Evolutionary conservation across 2,888 invertebrate species (phyloP), one percentile per base, ranked within the genome.

Genomic region (Hedya salicella): DNA sequence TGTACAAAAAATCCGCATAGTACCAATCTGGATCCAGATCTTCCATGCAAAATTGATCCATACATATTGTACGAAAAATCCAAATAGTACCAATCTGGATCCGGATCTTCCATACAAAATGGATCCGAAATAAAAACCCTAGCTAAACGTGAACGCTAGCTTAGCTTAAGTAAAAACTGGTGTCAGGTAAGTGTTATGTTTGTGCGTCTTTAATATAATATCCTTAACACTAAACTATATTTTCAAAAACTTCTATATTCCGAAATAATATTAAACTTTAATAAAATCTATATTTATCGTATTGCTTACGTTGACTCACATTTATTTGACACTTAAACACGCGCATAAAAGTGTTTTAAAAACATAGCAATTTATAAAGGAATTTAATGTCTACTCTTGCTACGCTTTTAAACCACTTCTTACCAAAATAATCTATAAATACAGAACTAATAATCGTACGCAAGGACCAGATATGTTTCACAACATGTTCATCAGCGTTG

Each of bases 291-390:
- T 19, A 3, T 25, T 32, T 57, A 32, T 13, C 44, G 68, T 87
- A 87, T 86, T 86, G 85, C 83, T 84, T 80, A 75, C 75, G 76
- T 79, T 82, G 80, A 83, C 81, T 85, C 82, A 85, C 82, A 81
- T 81, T 82, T 68, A 72, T 79, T 80, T 79, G 78, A 80, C 73
- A 80, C 75, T 65, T 61, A 67, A 65, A 66, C 49, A 11, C 19
- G 30, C 36, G 30, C 36, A 13, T n/a, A 40, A 30, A 14, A 32
- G n/a, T 56, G 32, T 13, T 25, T 49, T 25, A 16, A 8, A 60
- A 60, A 14, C 14, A 3, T 21, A 39, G 21, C 13, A 49, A n/a
- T n/a, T 6, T 6, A 25, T 25, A 25, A 4, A 25, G 25, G 5
- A 25, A 25, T 25, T 25, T 25, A 25, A 25, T 25, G 16, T 48